A percentile compares a stretch with the other conserved stretches of the same genome.
Evolutionary conservation across 2,113 vertebrate genomes (phyloP).

Genomic region (Gorilla gorilla): DNA sequence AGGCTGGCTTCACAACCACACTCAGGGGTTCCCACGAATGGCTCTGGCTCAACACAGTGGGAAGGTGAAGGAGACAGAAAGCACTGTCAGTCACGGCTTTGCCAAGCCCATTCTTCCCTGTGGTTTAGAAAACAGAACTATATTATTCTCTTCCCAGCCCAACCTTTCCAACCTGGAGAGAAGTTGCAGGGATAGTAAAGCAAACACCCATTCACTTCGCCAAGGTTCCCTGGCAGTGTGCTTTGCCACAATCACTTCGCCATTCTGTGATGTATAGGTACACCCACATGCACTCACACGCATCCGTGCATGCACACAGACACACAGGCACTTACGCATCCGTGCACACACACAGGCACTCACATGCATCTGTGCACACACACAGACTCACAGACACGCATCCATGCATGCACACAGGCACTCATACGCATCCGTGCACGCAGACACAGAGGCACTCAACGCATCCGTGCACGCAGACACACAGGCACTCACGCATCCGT

Average conservation of each 20-base stretch:
- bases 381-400: too few species aligned
- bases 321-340: too few species aligned
- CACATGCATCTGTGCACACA: accelerated
- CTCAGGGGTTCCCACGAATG: not conserved
- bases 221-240: accelerated
- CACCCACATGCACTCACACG: too few species aligned
- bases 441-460: too few species aligned
- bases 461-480: too few species aligned
- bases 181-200: accelerated
- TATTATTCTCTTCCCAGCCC: not conserved
- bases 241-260: accelerated
- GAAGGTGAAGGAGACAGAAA: not conserved
- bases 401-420: accelerated
- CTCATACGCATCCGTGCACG: accelerated
- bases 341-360: too few species aligned
- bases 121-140: not conserved
- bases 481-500: accelerated
- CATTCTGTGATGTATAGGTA: not conserved
- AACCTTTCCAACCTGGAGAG: accelerated
- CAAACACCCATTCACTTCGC: accelerated
- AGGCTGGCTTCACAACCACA: not conserved
- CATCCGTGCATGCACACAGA: too few species aligned
- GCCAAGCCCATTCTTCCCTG: not conserved
- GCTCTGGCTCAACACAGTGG: not conserved
- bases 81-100: accelerated